Percentiles rank a stretch among this genome's conserved stretches.
Evolutionary conservation across 2,888 invertebrate species (phyloP).

Genomic region (Eupithecia vulgata): DNA sequence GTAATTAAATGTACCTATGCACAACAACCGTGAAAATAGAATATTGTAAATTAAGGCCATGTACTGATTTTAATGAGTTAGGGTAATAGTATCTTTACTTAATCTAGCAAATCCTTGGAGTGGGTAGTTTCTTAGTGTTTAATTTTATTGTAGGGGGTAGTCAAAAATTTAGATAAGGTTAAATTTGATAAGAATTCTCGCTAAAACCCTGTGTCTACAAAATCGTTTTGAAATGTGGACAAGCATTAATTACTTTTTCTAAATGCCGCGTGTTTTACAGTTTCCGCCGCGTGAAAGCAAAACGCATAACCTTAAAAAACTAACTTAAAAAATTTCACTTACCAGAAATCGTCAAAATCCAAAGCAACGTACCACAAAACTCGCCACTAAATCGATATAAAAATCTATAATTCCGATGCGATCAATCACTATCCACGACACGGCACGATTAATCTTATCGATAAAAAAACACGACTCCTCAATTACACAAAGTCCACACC

Average conservation of each 20-base stretch:
- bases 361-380: constrained; percentile 54
- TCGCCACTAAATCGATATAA: constrained; percentile 56
- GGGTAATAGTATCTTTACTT: no score
- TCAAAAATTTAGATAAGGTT: background rate
- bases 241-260: background rate
- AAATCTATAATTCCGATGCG: constrained; percentile 59
- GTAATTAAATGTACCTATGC: no score
- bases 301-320: constrained; percentile 17
- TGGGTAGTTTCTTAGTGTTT: background rate
- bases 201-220: background rate
- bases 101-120: background rate
- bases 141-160: background rate
- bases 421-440: constrained; percentile 72
- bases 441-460: constrained; percentile 74
- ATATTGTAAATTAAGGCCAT: background rate
- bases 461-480: constrained; percentile 52
- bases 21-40: background rate
- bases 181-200: background rate
- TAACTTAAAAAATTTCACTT: constrained; percentile 49
- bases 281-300: constrained; percentile 6
- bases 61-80: background rate
- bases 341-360: constrained; percentile 73
- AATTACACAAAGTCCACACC: constrained; percentile 45
- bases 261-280: background rate
- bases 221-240: background rate